Conservation (phyloP, 2,888 invertebrate species). For the Aporophyla lueneburgensis region DNA sequence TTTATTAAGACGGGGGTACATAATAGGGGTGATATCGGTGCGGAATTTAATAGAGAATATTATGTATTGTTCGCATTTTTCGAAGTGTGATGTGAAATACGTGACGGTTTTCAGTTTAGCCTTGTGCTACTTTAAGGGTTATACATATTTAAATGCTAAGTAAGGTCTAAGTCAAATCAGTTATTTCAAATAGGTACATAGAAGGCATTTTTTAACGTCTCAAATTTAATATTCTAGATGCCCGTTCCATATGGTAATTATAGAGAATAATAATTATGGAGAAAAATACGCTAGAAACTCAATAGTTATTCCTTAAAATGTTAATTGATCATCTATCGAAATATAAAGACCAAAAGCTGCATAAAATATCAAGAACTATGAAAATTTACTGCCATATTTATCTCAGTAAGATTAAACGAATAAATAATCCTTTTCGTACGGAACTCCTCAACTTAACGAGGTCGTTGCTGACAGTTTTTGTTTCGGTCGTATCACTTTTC, state of each 20-base stretch:
- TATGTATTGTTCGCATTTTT: constrained; percentile 53
- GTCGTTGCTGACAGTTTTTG: constrained; percentile 18
- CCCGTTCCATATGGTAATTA: no score
- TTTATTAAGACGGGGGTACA: constrained; percentile 60
- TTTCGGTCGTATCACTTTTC: constrained; percentile 50
- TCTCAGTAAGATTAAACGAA: neutral
- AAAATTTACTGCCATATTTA: neutral
- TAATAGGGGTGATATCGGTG: constrained; percentile 55
- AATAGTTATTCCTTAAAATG: no score
- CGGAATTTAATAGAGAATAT: constrained; percentile 64
- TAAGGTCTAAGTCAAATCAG: no score
- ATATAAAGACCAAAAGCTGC: no score
- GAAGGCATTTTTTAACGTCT: no score
- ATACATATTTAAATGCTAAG: neutral
- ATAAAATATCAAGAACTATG: neutral
- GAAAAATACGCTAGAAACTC: no score
- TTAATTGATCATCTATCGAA: no score
- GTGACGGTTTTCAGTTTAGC: constrained; percentile 8
- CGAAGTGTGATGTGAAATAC: constrained; percentile 33
- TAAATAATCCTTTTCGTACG: neutral
- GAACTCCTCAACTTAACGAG: constrained; percentile 31
- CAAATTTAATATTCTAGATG: no score
- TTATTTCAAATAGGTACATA: no score
- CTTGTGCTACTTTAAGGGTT: neutral
- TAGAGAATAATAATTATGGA: no score